Base-by-base conservation (phyloP, 2,797 vertebrate species). In the Coccyzus lansbergi region DNA sequence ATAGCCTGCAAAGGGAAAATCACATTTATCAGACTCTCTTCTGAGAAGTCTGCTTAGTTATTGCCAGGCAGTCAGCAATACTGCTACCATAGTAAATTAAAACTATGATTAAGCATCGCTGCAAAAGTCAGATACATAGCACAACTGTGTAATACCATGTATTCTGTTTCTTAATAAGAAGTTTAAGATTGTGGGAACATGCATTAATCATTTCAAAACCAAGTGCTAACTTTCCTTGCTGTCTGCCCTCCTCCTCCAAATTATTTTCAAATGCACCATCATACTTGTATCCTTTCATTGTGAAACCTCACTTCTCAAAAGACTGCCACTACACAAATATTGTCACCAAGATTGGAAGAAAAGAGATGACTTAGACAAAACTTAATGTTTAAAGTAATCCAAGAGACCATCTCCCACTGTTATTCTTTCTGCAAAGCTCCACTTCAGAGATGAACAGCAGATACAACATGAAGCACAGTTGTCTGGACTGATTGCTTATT, bases 1-100 rank as follows among this genome's bases (percentile, higher is more conserved):
- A 87, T 99, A 99, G 72, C 98, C 99, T 99, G 98, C 26, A 88
- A 52, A 90, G 80, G 46, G 65, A 97, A 96, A 15, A 25, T 25
- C 22, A 34, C 0, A 1, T 83, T 60, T 85, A 51, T 92, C 46
- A 90, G 68, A 83, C 14, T 33, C 34, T 74, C 44, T 4, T 44
- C 42, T 44, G 8, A 80, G 49, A 82, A 63, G 11, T 44, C 29
- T 42, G 21, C 60, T 77, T 53, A 48, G 28, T 19, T 64, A 58
- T 20, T 53, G 42, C 34, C 67, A 94, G 33, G 83, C 51, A 89
- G 51, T 7, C 10, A 13, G 22, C 29, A 84, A 31, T 19, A 69
- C 4, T 29, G 28, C 36, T 58, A 60, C 6, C 34, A 24, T 9
- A 60, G 42, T 13, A 40, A 52, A 83, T 59, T 19, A 76, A 36